Percentiles rank a stretch among this genome's conserved stretches.
Conservation (phyloP, 2,113 vertebrate species). For the Carassius carassius region DNA sequence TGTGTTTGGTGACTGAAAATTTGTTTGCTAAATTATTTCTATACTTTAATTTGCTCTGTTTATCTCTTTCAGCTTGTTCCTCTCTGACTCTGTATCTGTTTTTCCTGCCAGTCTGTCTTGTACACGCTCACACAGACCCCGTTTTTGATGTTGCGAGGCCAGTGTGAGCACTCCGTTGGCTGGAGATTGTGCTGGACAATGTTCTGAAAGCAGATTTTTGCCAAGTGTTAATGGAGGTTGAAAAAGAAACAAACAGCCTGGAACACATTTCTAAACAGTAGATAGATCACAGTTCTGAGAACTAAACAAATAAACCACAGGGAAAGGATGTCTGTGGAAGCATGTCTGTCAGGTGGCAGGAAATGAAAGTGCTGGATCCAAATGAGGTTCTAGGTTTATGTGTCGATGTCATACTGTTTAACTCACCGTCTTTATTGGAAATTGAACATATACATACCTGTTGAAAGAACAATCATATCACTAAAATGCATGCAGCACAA, state of each 20-base stretch:
- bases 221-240: constrained; percentile 74
- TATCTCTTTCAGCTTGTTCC: background rate
- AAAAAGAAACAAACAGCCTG: constrained; percentile 63
- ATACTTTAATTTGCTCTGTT: constrained; percentile 4
- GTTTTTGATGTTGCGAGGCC: constrained; percentile 54
- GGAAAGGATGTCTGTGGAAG: constrained; percentile 9
- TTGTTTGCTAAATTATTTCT: constrained; percentile 40
- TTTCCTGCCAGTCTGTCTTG: background rate
- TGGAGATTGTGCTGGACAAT: constrained; percentile 36
- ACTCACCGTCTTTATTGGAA: background rate
- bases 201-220: constrained; percentile 59
- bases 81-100: background rate
- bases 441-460: background rate
- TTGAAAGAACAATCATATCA: background rate
- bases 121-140: constrained; percentile 28
- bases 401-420: background rate
- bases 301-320: constrained; percentile 43
- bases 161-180: constrained; percentile 58
- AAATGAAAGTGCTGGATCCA: constrained; percentile 7
- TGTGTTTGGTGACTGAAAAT: constrained; percentile 49
- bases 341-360: constrained; percentile 43
- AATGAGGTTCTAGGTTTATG: constrained; percentile 2
- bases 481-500: background rate
- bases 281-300: constrained; percentile 42
- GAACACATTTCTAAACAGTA: constrained; percentile 62